These are phyloP conservation scores for Agrotis ipsilon DNA, from an alignment of 2,888 invertebrate species.

Conservation along the genomic window DNA sequence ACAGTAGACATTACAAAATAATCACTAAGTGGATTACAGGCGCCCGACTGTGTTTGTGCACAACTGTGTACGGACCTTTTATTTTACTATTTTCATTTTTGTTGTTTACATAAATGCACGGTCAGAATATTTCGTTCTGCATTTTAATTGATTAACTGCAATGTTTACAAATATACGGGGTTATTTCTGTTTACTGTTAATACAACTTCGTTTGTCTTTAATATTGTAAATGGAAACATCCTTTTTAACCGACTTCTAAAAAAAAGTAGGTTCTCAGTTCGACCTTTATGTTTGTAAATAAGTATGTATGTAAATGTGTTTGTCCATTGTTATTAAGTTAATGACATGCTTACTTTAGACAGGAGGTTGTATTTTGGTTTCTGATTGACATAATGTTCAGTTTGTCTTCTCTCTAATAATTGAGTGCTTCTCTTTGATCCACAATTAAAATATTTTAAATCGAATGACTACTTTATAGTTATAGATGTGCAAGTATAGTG, in stretches of 20 bases:
- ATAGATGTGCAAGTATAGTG: too few relatives aligned
- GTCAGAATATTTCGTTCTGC: slow-evolving; percentile 11
- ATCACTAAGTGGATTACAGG: slow-evolving; percentile 63
- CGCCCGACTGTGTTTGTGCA: slow-evolving; percentile 57
- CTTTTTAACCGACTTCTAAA: too few relatives aligned
- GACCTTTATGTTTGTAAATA: too few relatives aligned
- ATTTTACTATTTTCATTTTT: slow-evolving; percentile 34
- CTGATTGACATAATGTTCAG: too few relatives aligned
- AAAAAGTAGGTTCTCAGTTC: too few relatives aligned
- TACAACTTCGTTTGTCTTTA: background rate
- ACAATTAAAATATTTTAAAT: background rate
- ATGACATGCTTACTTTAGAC: too few relatives aligned
- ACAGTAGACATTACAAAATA: slow-evolving; percentile 68
- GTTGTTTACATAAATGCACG: slow-evolving; percentile 19
- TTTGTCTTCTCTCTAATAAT: too few relatives aligned
- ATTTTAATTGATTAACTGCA: slow-evolving; percentile 34
- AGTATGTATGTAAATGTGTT: too few relatives aligned
- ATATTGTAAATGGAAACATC: slow-evolving; percentile 16
- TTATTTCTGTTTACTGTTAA: slow-evolving; percentile 11
- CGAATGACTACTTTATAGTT: too few relatives aligned
- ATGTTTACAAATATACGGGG: slow-evolving; percentile 19
- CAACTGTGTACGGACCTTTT: slow-evolving; percentile 38
- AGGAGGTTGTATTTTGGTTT: background rate
- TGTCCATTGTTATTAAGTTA: too few relatives aligned
- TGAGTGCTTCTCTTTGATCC: background rate